phyloP scores from a whole-genome alignment of 2,113 vertebrate species.

The Pterophyllum scalare region DNA sequence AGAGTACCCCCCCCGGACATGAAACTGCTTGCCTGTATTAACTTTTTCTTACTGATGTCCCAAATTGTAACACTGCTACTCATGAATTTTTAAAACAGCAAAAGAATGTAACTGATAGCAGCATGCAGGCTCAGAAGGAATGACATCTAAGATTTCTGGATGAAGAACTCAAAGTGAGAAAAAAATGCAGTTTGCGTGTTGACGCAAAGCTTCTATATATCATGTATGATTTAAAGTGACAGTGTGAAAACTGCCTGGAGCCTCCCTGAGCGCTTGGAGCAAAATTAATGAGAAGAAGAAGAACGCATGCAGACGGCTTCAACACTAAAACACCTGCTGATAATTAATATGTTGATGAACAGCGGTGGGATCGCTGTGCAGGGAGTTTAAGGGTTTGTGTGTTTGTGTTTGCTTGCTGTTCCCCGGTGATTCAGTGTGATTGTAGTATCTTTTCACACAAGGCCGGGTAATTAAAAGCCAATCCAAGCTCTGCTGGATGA shows the following conservation, averaged over 20 bases:
- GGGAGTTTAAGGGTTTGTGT: not conserved
- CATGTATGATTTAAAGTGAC: not conserved
- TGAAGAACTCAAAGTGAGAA: not conserved
- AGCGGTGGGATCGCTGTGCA: not conserved
- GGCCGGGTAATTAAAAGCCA: conserved; percentile 73
- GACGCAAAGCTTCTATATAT: not conserved
- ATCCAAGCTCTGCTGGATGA: conserved; percentile 66
- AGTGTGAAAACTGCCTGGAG: not conserved
- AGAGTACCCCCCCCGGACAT: too few relatives aligned
- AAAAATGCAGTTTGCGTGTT: not conserved
- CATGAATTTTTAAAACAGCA: too few relatives aligned
- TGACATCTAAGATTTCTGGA: not conserved
- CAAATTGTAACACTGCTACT: too few relatives aligned
- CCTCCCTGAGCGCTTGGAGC: not conserved
- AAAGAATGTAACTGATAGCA: not conserved
- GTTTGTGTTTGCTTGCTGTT: conserved; percentile 1
- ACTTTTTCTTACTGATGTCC: too few relatives aligned
- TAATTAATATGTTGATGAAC: not conserved
- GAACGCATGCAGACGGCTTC: not conserved
- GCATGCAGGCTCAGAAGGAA: not conserved
- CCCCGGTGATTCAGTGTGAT: conserved; percentile 18
- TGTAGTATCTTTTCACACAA: conserved; percentile 55
- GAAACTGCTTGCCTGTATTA: too few relatives aligned
- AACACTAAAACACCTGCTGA: not conserved
- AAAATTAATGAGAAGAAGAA: not conserved